These are phyloP conservation scores for Cephus pygmeus DNA, from an alignment of 2,888 invertebrate species.

Conservation along the genomic window DNA sequence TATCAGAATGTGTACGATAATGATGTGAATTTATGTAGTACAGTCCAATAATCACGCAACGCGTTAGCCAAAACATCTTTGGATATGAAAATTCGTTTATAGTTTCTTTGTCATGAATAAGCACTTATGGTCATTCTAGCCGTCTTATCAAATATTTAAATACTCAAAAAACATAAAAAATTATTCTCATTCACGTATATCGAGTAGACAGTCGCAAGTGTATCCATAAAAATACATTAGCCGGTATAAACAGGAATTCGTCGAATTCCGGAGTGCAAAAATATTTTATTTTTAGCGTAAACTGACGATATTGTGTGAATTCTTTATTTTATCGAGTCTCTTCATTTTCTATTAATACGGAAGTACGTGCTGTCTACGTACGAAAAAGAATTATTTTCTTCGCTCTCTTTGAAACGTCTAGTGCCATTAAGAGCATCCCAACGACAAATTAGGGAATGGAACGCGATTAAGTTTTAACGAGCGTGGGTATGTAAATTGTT, in stretches of 20 bases:
- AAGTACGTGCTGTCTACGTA: not conserved
- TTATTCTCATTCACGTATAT: not conserved
- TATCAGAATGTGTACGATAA: not conserved
- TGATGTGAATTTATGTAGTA: not conserved
- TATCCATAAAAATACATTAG: not conserved
- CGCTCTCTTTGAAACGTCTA: not conserved
- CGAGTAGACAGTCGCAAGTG: not conserved
- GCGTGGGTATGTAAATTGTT: slow-evolving; percentile 44
- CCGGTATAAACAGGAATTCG: not conserved
- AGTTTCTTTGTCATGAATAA: not conserved
- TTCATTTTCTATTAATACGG: not conserved
- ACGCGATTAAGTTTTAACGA: slow-evolving; percentile 47
- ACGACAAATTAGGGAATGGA: slow-evolving; percentile 29
- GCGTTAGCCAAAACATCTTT: not conserved
- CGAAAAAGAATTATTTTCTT: not conserved
- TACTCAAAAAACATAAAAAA: not conserved
- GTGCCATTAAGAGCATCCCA: not conserved
- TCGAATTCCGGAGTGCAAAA: not conserved
- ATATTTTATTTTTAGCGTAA: not conserved
- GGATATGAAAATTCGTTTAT: not conserved
- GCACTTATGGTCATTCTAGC: not conserved
- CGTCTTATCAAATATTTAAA: not conserved
- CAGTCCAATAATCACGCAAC: not conserved
- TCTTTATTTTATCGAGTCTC: not conserved
- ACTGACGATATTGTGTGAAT: not conserved